These are phyloP conservation scores for Oryzias melastigma DNA, from an alignment of 2,113 vertebrate species.

Conservation along the genomic window DNA sequence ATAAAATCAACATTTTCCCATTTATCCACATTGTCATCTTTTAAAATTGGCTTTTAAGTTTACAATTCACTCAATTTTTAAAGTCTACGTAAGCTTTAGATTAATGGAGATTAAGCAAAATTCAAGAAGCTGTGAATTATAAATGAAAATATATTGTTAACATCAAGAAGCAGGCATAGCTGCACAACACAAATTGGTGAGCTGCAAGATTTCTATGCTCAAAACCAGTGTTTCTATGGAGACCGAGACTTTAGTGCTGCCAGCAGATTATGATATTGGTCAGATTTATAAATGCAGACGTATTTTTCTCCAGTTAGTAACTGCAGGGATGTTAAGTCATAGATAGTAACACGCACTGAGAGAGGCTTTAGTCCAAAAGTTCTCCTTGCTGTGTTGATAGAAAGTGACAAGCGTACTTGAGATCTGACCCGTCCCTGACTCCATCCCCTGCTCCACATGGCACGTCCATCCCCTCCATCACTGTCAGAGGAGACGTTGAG, in stretches of 20 bases:
- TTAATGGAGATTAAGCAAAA: not conserved
- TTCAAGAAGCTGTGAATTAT: not conserved
- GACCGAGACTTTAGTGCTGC: conserved; percentile 43
- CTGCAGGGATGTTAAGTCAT: too few species aligned
- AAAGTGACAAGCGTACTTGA: conserved; percentile 10
- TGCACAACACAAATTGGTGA: conserved; percentile 13
- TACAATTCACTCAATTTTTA: too few species aligned
- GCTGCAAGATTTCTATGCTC: conserved; percentile 37
- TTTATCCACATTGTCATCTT: too few species aligned
- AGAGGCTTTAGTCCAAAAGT: not conserved
- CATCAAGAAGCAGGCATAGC: conserved; percentile 19
- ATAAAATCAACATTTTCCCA: too few species aligned
- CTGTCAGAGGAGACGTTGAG: conserved; percentile 10
- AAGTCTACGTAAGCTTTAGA: not conserved
- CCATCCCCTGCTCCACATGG: conserved; percentile 2
- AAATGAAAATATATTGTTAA: conserved; percentile 27
- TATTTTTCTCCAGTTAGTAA: not conserved
- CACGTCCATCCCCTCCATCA: conserved; percentile 15
- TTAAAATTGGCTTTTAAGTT: too few species aligned
- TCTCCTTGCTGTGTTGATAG: conserved; percentile 3
- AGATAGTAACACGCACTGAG: too few species aligned
- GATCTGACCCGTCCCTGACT: conserved; percentile 8
- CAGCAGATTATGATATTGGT: conserved; percentile 29
- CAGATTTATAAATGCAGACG: conserved; percentile 23
- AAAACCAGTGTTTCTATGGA: conserved; percentile 67